Conservation (phyloP, 92 coral and sea anemone species). For the Muricea muricata region DNA sequence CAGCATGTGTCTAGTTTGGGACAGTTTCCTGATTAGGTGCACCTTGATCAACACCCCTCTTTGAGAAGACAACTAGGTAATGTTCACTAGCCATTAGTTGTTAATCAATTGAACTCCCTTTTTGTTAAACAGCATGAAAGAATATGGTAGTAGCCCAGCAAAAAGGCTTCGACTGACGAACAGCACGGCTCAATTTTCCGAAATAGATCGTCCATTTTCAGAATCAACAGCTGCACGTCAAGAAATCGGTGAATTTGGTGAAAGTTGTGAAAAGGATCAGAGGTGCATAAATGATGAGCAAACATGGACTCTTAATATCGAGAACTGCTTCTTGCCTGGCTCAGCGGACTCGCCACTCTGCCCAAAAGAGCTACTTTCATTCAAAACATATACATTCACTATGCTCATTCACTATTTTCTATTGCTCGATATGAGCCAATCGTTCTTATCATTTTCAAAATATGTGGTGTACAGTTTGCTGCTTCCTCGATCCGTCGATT, state of each 20-base stretch:
- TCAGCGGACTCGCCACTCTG: no score
- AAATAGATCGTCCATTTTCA: neutral
- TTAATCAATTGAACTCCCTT: no score
- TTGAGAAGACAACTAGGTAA: no score
- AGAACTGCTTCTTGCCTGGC: neutral
- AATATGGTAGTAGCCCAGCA: neutral
- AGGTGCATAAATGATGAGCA: neutral
- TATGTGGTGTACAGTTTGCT: neutral
- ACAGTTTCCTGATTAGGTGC: no score
- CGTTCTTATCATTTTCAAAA: neutral
- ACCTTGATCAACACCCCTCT: no score
- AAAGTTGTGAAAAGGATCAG: neutral
- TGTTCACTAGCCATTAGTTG: no score
- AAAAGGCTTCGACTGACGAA: neutral
- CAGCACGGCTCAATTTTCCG: neutral
- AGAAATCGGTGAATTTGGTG: neutral
- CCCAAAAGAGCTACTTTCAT: no score
- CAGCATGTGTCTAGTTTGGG: no score
- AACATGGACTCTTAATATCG: neutral
- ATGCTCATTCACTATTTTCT: neutral
- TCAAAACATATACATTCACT: neutral
- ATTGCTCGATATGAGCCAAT: no score
- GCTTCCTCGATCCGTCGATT: neutral
- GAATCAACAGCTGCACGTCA: neutral
- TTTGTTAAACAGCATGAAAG: no score